Percentiles rank a stretch among this genome's conserved stretches.
Conservation (phyloP, 2,888 invertebrate genomes). For the Epirrhoe tristata region DNA sequence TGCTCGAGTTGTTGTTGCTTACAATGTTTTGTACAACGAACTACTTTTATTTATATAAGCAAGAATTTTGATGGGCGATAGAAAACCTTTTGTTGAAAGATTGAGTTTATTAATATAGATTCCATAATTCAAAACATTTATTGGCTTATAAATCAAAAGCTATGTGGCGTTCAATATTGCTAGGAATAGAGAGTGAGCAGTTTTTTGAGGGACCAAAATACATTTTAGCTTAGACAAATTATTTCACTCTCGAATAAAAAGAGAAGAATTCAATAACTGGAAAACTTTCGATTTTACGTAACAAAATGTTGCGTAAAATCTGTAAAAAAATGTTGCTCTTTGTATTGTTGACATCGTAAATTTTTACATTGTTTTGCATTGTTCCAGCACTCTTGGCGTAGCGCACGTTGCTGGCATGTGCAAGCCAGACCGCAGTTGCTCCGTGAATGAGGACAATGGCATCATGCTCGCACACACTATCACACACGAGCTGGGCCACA, state of each 20-base stretch:
- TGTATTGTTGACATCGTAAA: background rate
- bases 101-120: conserved; percentile 11
- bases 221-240: background rate
- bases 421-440: conserved; percentile 93
- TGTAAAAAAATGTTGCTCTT: background rate
- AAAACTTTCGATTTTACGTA: background rate
- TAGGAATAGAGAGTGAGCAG: background rate
- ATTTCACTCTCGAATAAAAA: background rate
- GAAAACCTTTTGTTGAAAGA: conserved; percentile 18
- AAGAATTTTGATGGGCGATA: conserved; percentile 1
- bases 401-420: conserved; percentile 97
- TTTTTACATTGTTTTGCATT: conserved; percentile 10
- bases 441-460: conserved; percentile 96
- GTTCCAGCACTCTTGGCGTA: conserved; percentile 91
- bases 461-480: conserved; percentile 95
- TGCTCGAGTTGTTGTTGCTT: conserved; percentile 9
- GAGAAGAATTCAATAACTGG: background rate
- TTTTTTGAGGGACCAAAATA: background rate
- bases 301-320: background rate
- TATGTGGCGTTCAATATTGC: background rate
- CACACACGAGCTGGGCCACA: conserved; percentile 96
- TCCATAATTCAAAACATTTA: background rate
- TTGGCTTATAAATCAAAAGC: background rate
- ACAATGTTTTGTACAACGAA: conserved; percentile 2
- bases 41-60: conserved; percentile 2